Evolutionary conservation across 2,888 invertebrate genomes (phyloP).

Genomic region (Blera fallax): DNA sequence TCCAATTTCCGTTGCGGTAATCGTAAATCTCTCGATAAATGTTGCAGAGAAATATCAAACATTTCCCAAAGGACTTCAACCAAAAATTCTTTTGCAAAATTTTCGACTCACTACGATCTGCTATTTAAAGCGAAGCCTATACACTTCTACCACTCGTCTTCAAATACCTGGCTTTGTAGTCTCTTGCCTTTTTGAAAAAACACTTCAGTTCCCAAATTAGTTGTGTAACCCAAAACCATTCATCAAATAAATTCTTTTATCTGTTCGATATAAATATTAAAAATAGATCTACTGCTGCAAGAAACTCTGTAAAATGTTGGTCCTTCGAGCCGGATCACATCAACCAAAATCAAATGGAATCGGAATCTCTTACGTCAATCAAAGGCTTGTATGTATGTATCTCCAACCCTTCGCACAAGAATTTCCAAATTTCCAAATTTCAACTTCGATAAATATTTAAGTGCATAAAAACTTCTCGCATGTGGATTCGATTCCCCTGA

Average conservation of each 20-base stretch:
- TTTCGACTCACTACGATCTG: no score
- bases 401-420: no score
- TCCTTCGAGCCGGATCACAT: conserved; percentile 38
- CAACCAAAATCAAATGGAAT: conserved; percentile 23
- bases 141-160: neutral
- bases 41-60: neutral
- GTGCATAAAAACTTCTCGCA: conserved; percentile 25
- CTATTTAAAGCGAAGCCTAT: conserved; percentile 8
- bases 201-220: conserved; percentile 4
- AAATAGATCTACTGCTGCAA: neutral
- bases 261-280: neutral
- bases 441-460: conserved; percentile 52
- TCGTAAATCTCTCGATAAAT: conserved; percentile 41
- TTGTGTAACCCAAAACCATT: neutral
- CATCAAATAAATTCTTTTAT: conserved; percentile 6
- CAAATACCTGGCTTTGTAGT: neutral
- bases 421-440: conserved; percentile 35
- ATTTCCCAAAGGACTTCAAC: neutral
- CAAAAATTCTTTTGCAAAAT: neutral
- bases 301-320: neutral
- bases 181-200: conserved; percentile 11
- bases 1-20: conserved; percentile 62
- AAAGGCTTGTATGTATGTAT: neutral
- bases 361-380: conserved; percentile 30
- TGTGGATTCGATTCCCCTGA: conserved; percentile 27